A percentile compares a stretch with the other conserved stretches of the same genome.
phyloP scores from a whole-genome alignment of 2,113 vertebrate species.

The Scomber scombrus region DNA sequence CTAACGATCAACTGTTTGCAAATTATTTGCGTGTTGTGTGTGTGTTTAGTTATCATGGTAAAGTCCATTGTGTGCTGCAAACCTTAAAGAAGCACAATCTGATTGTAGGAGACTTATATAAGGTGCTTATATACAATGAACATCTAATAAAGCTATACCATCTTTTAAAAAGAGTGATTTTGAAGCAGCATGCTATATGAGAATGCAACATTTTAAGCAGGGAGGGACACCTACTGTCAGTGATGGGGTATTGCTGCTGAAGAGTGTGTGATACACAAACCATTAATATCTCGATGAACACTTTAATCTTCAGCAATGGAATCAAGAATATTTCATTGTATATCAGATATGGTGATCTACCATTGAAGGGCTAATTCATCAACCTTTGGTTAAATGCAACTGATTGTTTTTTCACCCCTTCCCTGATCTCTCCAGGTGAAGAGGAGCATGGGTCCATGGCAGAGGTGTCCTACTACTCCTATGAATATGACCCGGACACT shows the following conservation, averaged over 20 bases:
- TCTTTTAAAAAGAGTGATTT: background rate
- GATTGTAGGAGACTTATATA: background rate
- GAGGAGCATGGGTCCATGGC: slow-evolving; percentile 85
- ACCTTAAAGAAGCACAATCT: background rate
- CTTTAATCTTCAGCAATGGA: background rate
- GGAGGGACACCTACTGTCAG: slow-evolving; percentile 76
- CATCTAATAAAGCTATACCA: background rate
- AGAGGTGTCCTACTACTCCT: slow-evolving; percentile 91
- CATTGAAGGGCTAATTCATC: background rate
- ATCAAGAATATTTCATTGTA: background rate
- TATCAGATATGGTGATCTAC: background rate
- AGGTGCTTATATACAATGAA: background rate
- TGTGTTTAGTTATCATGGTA: background rate
- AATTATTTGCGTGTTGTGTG: background rate
- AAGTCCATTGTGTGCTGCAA: background rate
- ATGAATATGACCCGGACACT: slow-evolving; percentile 88
- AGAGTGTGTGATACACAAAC: background rate
- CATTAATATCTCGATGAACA: background rate
- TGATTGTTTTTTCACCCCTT: background rate
- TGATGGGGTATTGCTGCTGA: slow-evolving; percentile 36
- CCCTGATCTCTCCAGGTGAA: slow-evolving; percentile 73
- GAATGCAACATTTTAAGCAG: slow-evolving; percentile 15
- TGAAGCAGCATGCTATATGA: background rate
- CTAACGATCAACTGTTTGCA: background rate
- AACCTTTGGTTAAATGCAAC: background rate